Evolutionary conservation across 2,113 vertebrate species (phyloP).

Genomic region (Megaleporinus macrocephalus): DNA sequence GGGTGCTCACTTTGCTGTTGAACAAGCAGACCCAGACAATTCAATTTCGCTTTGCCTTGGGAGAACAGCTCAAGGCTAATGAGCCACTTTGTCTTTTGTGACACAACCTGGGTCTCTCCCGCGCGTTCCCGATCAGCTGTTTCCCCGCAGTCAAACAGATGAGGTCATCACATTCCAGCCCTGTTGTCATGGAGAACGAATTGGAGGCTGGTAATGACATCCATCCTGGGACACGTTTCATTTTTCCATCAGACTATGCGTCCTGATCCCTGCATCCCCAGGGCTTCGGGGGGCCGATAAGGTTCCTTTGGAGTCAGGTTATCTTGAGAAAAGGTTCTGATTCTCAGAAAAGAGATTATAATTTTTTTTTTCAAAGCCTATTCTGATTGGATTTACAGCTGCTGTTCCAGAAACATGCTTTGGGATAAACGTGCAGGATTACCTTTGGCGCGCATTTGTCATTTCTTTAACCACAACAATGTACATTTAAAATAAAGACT

Average conservation of each 20-base stretch:
- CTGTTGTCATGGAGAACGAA: conserved; percentile 53
- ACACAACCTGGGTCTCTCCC: conserved; percentile 34
- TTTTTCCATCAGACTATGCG: conserved; percentile 35
- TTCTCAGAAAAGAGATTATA: conserved; percentile 4
- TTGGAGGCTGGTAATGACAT: conserved; percentile 39
- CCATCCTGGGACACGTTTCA: conserved; percentile 29
- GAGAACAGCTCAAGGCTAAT: conserved; percentile 48
- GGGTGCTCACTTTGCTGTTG: conserved; percentile 28
- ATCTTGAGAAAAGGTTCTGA: background rate
- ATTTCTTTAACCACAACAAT: background rate
- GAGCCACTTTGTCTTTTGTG: conserved; percentile 47
- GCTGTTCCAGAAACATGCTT: background rate
- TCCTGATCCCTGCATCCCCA: conserved; percentile 4
- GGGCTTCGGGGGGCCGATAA: background rate
- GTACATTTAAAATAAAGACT: conserved; percentile 78
- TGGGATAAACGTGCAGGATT: background rate
- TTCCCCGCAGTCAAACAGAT: conserved; percentile 50
- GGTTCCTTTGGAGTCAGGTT: conserved; percentile 6
- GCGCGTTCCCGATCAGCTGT: conserved; percentile 52
- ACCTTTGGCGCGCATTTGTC: background rate
- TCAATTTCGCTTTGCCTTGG: conserved; percentile 40
- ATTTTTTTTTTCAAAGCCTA: background rate
- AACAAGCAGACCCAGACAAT: conserved; percentile 35
- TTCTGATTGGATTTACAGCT: background rate
- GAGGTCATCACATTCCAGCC: conserved; percentile 49